Percentiles rank a stretch among this genome's conserved stretches.
Evolutionary conservation across 2,113 vertebrate species (phyloP).

Genomic region (Scomber japonicus): DNA sequence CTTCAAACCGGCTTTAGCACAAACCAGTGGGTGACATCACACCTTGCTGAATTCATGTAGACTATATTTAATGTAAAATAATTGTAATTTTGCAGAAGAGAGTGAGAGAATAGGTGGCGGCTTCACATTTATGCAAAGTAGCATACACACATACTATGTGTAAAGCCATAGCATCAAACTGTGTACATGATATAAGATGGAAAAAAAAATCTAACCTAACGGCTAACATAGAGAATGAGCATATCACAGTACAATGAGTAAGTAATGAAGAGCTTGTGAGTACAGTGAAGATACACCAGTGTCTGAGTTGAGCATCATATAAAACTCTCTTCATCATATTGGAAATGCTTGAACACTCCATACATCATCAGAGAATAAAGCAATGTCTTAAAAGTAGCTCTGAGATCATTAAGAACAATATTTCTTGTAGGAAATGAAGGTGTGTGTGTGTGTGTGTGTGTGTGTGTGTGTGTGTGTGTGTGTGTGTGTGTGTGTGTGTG

Average conservation of each 20-base stretch:
- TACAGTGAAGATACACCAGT: neutral
- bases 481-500: slow-evolving; percentile 13
- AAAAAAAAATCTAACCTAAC: neutral
- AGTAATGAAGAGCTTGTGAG: neutral
- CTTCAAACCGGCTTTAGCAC: too few relatives aligned
- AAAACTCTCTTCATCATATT: neutral
- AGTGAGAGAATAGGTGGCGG: too few relatives aligned
- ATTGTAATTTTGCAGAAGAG: too few relatives aligned
- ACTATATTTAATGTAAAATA: too few relatives aligned
- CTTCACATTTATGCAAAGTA: too few relatives aligned
- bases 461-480: slow-evolving; percentile 5
- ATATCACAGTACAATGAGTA: neutral
- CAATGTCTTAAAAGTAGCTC: slow-evolving; percentile 36
- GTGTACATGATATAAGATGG: too few relatives aligned
- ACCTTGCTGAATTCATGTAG: too few relatives aligned
- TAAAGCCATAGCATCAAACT: too few relatives aligned
- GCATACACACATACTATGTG: too few relatives aligned
- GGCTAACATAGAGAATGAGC: neutral
- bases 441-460: too few relatives aligned
- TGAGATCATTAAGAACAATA: slow-evolving; percentile 41
- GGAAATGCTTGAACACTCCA: neutral
- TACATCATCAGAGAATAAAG: slow-evolving; percentile 24
- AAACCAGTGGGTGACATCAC: too few relatives aligned
- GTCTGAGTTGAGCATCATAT: neutral
- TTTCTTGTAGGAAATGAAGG: slow-evolving; percentile 48